phyloP scores from a whole-genome alignment of 1,140 invertebrate species.

The Hetaerina americana region DNA sequence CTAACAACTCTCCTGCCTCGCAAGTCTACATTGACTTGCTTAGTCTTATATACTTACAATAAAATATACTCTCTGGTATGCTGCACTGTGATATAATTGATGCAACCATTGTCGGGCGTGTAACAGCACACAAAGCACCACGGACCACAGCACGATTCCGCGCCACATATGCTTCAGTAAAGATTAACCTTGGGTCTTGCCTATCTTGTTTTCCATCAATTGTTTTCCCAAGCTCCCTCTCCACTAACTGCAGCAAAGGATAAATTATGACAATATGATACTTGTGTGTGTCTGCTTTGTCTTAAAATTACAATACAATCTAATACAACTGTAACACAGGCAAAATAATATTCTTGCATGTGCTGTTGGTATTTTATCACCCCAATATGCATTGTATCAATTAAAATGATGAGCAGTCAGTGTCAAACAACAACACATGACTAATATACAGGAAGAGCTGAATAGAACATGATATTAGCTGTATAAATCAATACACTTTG shows the following conservation, averaged over 20 bases:
- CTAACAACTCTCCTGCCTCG: background rate
- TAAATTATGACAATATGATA: too few species aligned
- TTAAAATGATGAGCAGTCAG: too few species aligned
- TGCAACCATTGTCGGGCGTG: slow-evolving; percentile 69
- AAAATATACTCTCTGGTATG: slow-evolving; percentile 74
- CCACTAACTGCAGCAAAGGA: slow-evolving; percentile 48
- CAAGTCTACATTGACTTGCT: background rate
- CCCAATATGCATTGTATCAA: too few species aligned
- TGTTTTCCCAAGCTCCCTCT: slow-evolving; percentile 60
- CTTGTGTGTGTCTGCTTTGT: too few species aligned
- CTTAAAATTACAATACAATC: too few species aligned
- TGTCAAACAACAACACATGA: too few species aligned
- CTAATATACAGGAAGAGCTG: too few species aligned
- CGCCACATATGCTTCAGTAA: slow-evolving; percentile 77
- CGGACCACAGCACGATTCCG: slow-evolving; percentile 72
- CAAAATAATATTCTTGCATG: too few species aligned
- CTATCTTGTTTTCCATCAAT: slow-evolving; percentile 74
- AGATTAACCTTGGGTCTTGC: slow-evolving; percentile 68
- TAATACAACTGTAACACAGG: too few species aligned
- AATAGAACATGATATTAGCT: too few species aligned
- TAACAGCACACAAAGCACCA: slow-evolving; percentile 75
- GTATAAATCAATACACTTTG: too few species aligned
- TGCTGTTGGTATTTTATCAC: too few species aligned
- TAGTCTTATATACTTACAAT: slow-evolving; percentile 38
- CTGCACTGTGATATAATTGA: slow-evolving; percentile 65